Evolutionary conservation across 1,140 invertebrate genomes (phyloP).

Genomic region (Zaprionus inermis): DNA sequence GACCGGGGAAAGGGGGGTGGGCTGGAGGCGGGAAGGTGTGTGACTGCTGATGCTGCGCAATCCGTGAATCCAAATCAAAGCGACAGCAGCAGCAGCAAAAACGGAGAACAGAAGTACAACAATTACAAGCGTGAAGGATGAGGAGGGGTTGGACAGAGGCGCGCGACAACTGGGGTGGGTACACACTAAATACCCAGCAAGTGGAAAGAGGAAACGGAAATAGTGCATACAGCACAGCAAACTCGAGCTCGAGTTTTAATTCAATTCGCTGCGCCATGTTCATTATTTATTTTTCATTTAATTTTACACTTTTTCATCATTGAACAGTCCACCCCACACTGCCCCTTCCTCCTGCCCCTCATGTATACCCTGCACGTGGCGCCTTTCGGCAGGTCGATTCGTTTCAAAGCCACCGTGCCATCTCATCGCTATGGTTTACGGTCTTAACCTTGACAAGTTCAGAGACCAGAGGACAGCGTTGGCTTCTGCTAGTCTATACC

Average conservation of each 20-base stretch:
- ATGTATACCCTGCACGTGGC: neutral
- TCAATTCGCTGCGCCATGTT: constrained; percentile 77
- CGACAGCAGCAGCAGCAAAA: constrained; percentile 76
- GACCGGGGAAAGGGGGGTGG: constrained; percentile 1
- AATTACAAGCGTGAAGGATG: constrained; percentile 56
- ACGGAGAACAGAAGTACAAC: constrained; percentile 70
- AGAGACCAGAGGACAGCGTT: neutral
- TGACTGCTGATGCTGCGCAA: constrained; percentile 6
- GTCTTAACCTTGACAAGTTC: neutral
- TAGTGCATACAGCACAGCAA: constrained; percentile 63
- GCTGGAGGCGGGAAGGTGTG: constrained; percentile 13
- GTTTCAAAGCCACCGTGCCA: constrained; percentile 3
- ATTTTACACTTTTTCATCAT: constrained; percentile 75
- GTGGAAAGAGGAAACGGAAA: constrained; percentile 80
- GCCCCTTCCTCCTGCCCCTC: neutral
- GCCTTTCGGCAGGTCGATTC: neutral
- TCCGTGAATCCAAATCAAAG: constrained; percentile 71
- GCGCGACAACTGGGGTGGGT: neutral
- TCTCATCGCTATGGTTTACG: neutral
- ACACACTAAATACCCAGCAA: constrained; percentile 79
- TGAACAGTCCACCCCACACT: constrained; percentile 14
- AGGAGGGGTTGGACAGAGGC: neutral
- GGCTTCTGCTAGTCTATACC: neutral
- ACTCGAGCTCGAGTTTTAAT: constrained; percentile 63
- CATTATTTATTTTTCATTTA: constrained; percentile 83